phyloP scores from a whole-genome alignment of 2,113 vertebrate species.

The Catagonus wagneri region DNA sequence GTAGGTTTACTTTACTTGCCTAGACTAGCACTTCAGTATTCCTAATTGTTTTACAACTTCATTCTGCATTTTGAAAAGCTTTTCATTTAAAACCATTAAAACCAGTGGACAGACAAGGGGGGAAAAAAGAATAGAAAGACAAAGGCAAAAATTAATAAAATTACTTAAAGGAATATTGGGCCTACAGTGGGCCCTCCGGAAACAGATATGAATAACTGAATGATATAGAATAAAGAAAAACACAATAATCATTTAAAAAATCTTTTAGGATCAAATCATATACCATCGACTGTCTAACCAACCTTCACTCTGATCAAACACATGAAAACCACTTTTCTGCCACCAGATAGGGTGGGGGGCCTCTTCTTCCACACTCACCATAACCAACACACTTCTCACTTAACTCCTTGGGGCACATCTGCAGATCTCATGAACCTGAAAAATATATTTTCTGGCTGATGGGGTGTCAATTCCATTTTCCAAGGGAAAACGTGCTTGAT shows the following conservation, averaged over 20 bases:
- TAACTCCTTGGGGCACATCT: neutral
- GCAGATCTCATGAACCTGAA: neutral
- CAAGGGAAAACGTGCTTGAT: neutral
- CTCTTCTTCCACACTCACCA: too few species aligned
- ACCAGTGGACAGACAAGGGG: neutral
- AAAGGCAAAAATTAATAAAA: neutral
- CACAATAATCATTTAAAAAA: neutral
- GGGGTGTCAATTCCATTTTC: neutral
- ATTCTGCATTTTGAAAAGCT: neutral
- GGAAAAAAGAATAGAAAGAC: neutral
- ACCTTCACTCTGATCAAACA: neutral
- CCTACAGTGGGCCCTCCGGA: neutral
- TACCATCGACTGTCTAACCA: neutral
- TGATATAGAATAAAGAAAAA: neutral
- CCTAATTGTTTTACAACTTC: neutral
- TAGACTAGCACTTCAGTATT: neutral
- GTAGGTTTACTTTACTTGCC: neutral
- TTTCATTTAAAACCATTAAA: slow-evolving; percentile 44
- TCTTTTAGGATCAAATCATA: neutral
- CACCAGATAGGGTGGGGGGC: neutral
- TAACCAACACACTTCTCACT: neutral
- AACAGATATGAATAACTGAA: neutral
- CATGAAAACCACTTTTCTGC: neutral
- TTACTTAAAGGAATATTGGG: neutral
- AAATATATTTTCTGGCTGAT: neutral